A percentile compares a stretch with the other conserved stretches of the same genome.
Conservation (phyloP, 2,797 vertebrate species). For the Enteromius paludinosus region DNA sequence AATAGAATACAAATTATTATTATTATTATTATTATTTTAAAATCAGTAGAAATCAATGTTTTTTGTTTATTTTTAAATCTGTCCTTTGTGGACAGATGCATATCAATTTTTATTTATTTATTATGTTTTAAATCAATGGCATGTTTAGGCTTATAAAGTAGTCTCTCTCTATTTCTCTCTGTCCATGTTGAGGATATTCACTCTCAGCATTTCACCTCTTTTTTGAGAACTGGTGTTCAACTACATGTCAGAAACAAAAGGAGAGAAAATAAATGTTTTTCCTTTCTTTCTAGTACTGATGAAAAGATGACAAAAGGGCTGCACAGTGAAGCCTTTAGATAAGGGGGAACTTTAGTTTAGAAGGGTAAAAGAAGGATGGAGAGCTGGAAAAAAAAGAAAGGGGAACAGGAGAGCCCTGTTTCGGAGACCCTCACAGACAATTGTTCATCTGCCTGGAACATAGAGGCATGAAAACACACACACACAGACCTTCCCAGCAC, state of each 20-base stretch:
- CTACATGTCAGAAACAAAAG: constrained; percentile 59
- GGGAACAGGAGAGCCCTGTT: constrained; percentile 70
- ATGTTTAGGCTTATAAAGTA: background rate
- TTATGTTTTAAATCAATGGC: background rate
- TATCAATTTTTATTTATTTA: background rate
- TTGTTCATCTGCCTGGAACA: constrained; percentile 80
- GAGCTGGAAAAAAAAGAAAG: constrained; percentile 71
- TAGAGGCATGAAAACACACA: constrained; percentile 3
- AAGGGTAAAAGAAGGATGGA: constrained; percentile 64
- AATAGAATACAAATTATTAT: too few species aligned
- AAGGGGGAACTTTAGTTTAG: constrained; percentile 67
- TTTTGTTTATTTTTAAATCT: background rate
- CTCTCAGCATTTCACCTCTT: constrained; percentile 66
- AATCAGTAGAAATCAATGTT: background rate
- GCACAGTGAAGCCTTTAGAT: constrained; percentile 63
- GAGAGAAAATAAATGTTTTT: constrained; percentile 49
- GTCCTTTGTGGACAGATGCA: background rate
- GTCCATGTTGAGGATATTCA: constrained; percentile 61
- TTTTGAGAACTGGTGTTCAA: constrained; percentile 61
- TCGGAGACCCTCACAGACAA: constrained; percentile 72
- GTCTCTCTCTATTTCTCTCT: background rate
- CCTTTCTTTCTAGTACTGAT: constrained; percentile 52
- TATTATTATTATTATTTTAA: too few species aligned
- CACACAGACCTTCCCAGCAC: background rate
- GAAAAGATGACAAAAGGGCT: constrained; percentile 68